phyloP scores from a whole-genome alignment of 2,113 vertebrate species.

The Tachuris rubrigastra region DNA sequence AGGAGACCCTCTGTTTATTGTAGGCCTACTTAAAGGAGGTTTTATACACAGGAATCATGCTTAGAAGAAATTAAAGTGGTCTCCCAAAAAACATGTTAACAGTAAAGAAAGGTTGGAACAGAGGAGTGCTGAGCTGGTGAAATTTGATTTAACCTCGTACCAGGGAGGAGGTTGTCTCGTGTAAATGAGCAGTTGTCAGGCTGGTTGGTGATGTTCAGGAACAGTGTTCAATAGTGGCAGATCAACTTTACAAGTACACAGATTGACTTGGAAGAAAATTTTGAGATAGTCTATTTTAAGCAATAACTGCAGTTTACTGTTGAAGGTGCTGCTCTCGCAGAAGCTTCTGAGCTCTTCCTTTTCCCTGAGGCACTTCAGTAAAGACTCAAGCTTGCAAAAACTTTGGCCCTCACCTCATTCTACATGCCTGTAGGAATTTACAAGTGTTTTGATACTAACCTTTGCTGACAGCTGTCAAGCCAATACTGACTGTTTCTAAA shows the following conservation, averaged over 20 bases:
- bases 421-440: background rate
- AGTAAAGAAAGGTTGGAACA: background rate
- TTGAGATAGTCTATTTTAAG: background rate
- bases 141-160: background rate
- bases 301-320: background rate
- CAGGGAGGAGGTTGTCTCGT: background rate
- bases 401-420: background rate
- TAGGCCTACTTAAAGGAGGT: background rate
- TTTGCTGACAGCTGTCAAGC: background rate
- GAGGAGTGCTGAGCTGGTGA: background rate
- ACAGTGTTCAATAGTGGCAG: background rate
- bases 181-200: background rate
- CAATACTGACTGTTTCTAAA: background rate
- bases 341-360: background rate
- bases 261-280: background rate
- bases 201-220: background rate
- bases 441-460: background rate
- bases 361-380: background rate
- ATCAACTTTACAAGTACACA: background rate
- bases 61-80: background rate
- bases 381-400: background rate
- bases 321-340: background rate
- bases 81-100: background rate
- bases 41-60: background rate
- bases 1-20: background rate